Percentiles rank a stretch among this genome's conserved stretches.
phyloP scores from a whole-genome alignment of 2,797 vertebrate species.

The Dermochelys coriacea region DNA sequence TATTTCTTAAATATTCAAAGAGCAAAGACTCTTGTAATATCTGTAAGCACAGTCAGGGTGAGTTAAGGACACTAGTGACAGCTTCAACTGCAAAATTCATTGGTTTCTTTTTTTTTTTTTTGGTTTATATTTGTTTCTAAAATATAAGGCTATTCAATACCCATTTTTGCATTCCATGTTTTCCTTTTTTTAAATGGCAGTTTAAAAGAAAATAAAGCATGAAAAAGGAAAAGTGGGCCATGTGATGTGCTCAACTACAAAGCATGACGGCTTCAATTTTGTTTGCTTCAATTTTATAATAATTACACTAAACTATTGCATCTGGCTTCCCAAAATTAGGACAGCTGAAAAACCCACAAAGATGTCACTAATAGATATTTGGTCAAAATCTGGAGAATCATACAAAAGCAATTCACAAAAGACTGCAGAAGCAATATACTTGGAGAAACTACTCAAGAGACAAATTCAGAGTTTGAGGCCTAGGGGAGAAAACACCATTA shows the following conservation, averaged over 20 bases:
- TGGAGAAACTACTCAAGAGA: not conserved
- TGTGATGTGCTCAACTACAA: not conserved
- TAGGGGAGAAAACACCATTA: not conserved
- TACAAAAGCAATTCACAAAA: not conserved
- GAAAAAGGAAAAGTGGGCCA: not conserved
- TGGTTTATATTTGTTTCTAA: not conserved
- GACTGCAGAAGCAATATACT: not conserved
- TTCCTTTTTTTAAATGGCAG: not conserved
- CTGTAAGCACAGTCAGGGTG: not conserved
- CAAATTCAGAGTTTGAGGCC: not conserved
- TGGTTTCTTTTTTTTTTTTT: not conserved
- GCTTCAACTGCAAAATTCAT: rapidly evolving
- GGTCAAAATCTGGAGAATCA: rapidly evolving
- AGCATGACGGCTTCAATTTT: not conserved
- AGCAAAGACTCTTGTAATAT: not conserved
- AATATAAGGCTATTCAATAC: not conserved
- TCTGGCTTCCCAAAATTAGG: not conserved
- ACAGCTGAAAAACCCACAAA: not conserved
- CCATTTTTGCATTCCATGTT: not conserved
- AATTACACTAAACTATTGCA: not conserved
- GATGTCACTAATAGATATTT: not conserved
- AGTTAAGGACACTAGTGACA: not conserved
- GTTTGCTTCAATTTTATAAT: not conserved
- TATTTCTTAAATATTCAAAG: rapidly evolving
- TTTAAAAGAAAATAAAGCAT: not conserved